phyloP scores from a whole-genome alignment of 2,797 vertebrate species.

The Hoplostethus atlanticus region DNA sequence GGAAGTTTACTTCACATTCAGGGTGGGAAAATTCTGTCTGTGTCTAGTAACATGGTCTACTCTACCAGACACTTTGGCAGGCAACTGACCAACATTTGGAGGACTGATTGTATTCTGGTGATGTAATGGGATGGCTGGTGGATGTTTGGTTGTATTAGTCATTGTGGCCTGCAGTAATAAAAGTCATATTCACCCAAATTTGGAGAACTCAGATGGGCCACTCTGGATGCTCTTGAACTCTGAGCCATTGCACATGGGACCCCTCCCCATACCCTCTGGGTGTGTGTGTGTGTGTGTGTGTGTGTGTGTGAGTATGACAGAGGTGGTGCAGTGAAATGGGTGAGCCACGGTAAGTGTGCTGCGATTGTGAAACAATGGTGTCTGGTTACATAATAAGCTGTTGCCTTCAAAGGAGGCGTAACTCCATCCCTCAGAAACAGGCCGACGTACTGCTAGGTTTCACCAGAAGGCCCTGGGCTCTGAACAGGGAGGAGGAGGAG shows the following conservation, averaged over 20 bases:
- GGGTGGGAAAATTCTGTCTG: slow-evolving; percentile 41
- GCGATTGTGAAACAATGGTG: slow-evolving; percentile 86
- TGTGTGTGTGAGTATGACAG: slow-evolving; percentile 26
- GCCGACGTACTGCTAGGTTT: slow-evolving; percentile 76
- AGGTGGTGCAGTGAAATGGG: slow-evolving; percentile 56
- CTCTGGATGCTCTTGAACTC: slow-evolving; percentile 11
- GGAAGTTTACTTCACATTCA: slow-evolving; percentile 6
- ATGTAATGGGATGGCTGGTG: slow-evolving; percentile 34
- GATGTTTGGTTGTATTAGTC: slow-evolving; percentile 44
- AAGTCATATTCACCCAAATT: slow-evolving; percentile 41
- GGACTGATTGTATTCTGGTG: no score
- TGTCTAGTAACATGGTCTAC: slow-evolving; percentile 40
- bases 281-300: slow-evolving; percentile 9
- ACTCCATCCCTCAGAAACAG: slow-evolving; percentile 78
- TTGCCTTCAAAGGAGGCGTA: slow-evolving; percentile 83
- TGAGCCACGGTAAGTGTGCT: slow-evolving; percentile 81
- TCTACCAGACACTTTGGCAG: no score
- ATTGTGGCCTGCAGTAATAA: slow-evolving; percentile 39
- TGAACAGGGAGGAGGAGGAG: slow-evolving; percentile 15
- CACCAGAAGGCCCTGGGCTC: slow-evolving; percentile 74
- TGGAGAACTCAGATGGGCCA: slow-evolving; percentile 19
- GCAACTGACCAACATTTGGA: no score
- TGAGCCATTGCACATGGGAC: slow-evolving; percentile 7
- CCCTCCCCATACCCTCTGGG: slow-evolving; percentile 4
- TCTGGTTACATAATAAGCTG: slow-evolving; percentile 88